Evolutionary conservation across 2,113 vertebrate genomes (phyloP).

Genomic region (Barbus barbus): DNA sequence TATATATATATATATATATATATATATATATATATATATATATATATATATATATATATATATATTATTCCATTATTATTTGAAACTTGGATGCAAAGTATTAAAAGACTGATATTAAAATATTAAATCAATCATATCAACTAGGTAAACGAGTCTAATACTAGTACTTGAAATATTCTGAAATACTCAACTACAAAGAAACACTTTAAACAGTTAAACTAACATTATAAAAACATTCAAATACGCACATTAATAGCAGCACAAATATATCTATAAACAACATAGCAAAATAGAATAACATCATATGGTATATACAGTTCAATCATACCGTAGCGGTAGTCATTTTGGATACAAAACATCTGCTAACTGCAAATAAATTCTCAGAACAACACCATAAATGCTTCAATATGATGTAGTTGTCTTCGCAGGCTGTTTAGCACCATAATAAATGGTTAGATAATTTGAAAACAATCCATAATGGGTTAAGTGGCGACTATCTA

Average conservation of each 20-base stretch:
- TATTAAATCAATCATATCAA: too few relatives aligned
- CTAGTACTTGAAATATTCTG: neutral
- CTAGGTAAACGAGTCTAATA: neutral
- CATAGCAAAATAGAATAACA: too few relatives aligned
- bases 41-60: too few relatives aligned
- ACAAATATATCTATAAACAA: too few relatives aligned
- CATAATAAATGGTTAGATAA: neutral
- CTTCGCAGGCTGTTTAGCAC: neutral
- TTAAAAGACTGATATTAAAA: too few relatives aligned
- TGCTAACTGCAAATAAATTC: neutral
- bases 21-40: too few relatives aligned
- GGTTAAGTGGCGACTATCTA: slow-evolving; percentile 4
- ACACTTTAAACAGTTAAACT: neutral
- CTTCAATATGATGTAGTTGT: neutral
- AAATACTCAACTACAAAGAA: neutral
- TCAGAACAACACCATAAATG: neutral
- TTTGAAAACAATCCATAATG: slow-evolving; percentile 21
- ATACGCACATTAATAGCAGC: too few relatives aligned
- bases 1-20: too few relatives aligned
- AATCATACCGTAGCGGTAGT: too few relatives aligned
- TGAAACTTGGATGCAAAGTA: neutral
- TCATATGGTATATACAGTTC: too few relatives aligned
- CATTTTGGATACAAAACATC: neutral
- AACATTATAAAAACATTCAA: neutral
- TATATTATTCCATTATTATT: neutral